These are phyloP conservation scores for Brachyrhaphis roseni DNA, from an alignment of 2,797 vertebrate genomes.

Conservation along the genomic window DNA sequence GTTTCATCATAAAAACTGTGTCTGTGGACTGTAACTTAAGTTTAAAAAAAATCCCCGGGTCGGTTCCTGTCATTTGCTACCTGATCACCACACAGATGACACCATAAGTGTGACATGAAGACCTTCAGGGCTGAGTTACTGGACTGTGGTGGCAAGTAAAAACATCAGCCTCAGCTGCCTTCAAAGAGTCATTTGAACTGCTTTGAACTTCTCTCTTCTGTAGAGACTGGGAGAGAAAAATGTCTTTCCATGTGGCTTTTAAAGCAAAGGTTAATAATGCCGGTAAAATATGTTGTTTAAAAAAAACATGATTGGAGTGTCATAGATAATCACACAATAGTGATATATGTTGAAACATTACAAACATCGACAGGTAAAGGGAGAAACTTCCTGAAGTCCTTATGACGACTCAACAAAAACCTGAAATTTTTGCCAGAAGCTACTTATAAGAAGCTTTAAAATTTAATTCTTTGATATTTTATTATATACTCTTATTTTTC, in stretches of 20 bases:
- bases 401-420: not conserved
- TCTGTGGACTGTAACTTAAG: conserved; percentile 6
- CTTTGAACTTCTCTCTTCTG: conserved; percentile 14
- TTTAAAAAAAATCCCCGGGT: conserved; percentile 13
- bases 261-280: not conserved
- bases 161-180: conserved; percentile 28
- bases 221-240: not conserved
- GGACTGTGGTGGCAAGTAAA: conserved; percentile 41
- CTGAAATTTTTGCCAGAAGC: not conserved
- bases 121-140: conserved; percentile 26
- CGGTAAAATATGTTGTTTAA: not conserved
- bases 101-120: conserved; percentile 23
- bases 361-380: not conserved
- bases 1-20: not conserved
- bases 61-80: conserved; percentile 13
- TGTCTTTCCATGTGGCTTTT: not conserved
- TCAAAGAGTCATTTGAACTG: conserved; percentile 10
- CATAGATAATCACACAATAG: not conserved
- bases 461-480: too few relatives aligned
- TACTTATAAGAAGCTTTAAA: too few relatives aligned
- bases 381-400: not conserved
- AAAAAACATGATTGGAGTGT: not conserved
- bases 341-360: not conserved
- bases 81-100: conserved; percentile 14
- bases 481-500: too few relatives aligned